phyloP scores from a whole-genome alignment of 1,140 invertebrate genomes.

The Macrosteles quadrilineatus region DNA sequence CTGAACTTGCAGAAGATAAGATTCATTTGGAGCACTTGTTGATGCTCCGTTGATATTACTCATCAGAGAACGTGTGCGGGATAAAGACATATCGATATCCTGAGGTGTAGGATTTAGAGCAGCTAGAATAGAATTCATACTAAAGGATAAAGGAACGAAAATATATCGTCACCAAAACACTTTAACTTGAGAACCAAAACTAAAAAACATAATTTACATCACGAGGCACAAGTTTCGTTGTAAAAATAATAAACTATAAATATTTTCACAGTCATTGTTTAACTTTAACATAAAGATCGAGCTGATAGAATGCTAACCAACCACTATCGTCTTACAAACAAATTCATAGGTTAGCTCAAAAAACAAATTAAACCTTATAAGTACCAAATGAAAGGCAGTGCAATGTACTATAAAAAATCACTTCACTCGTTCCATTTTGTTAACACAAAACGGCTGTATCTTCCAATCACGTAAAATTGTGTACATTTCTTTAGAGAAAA shows the following conservation, averaged over 20 bases:
- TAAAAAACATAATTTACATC: slow-evolving; percentile 3
- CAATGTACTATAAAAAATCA: no score
- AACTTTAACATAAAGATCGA: neutral
- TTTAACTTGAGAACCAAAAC: neutral
- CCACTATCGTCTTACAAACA: slow-evolving; percentile 25
- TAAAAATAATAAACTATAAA: slow-evolving; percentile 17
- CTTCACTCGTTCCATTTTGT: no score
- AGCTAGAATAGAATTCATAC: slow-evolving; percentile 32
- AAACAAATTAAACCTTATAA: neutral
- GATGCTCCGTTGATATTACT: slow-evolving; percentile 36
- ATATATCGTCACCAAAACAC: slow-evolving; percentile 9
- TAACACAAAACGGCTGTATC: no score
- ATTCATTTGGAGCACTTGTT: slow-evolving; percentile 32
- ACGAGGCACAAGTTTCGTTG: slow-evolving; percentile 32
- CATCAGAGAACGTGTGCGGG: slow-evolving; percentile 31
- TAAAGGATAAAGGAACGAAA: slow-evolving; percentile 3
- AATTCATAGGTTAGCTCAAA: slow-evolving; percentile 19
- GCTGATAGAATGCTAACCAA: neutral
- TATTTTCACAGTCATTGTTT: slow-evolving; percentile 7
- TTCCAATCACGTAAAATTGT: no score
- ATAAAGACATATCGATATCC: slow-evolving; percentile 35
- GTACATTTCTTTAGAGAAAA: no score
- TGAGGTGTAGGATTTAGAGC: slow-evolving; percentile 32
- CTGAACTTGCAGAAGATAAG: slow-evolving; percentile 21
- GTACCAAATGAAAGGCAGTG: no score